Conservation (phyloP, 1,140 invertebrate species). For the Listronotus bonariensis region DNA sequence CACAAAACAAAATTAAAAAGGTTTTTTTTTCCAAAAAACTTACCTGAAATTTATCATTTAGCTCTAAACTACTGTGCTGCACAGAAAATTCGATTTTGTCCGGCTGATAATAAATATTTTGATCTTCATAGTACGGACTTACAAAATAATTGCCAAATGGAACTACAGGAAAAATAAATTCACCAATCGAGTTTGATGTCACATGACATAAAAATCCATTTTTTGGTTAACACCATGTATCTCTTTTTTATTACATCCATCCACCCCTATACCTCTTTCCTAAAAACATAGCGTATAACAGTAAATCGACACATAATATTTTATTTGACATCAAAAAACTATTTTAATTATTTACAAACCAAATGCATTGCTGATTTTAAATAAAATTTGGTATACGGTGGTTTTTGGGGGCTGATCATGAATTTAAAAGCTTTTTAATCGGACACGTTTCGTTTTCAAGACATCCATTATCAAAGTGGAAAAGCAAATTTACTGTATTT, state of each 20-base stretch:
- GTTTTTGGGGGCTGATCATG: no score
- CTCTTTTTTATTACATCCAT: constrained; percentile 65
- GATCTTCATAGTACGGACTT: constrained; percentile 66
- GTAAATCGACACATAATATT: no score
- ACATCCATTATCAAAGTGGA: no score
- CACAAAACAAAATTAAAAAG: no score
- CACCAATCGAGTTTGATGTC: constrained; percentile 72
- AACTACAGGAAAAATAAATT: constrained; percentile 78
- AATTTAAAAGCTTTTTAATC: no score
- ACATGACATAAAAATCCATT: constrained; percentile 76
- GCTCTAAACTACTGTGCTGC: constrained; percentile 69
- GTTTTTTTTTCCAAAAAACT: not conserved
- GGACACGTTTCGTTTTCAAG: no score
- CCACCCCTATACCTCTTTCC: constrained; percentile 9
- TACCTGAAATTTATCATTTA: constrained; percentile 79
- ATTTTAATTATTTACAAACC: no score
- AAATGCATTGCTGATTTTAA: no score
- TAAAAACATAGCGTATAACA: no score
- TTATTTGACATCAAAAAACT: no score
- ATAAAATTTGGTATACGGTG: no score
- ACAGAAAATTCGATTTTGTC: constrained; percentile 70
- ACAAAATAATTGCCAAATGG: constrained; percentile 79
- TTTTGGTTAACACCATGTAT: constrained; percentile 62
- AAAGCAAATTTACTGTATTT: no score
- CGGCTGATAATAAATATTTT: constrained; percentile 76